A percentile compares a stretch with the other conserved stretches of the same genome.
phyloP scores from a whole-genome alignment of 2,888 invertebrate genomes.

The Coenonympha arcania region DNA sequence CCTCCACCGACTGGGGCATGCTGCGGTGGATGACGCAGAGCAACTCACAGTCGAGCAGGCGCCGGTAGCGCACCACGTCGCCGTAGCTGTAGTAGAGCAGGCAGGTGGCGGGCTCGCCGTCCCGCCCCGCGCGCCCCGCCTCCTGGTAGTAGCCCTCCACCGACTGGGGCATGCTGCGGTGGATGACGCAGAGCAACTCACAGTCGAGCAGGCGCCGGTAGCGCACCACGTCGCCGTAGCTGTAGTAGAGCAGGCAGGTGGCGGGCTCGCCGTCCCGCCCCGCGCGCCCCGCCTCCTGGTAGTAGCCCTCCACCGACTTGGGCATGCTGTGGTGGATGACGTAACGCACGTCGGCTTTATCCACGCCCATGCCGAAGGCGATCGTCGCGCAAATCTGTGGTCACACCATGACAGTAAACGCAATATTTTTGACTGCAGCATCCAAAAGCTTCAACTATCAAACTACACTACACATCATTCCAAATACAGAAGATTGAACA shows the following conservation, averaged over 20 bases:
- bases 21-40: conserved; percentile 93
- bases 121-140: conserved; percentile 96
- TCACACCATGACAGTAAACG: too few species aligned
- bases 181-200: conserved; percentile 84
- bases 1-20: conserved; percentile 95
- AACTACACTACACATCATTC: too few species aligned
- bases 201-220: conserved; percentile 80
- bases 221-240: conserved; percentile 84
- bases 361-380: conserved; percentile 99
- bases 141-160: conserved; percentile 99
- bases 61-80: conserved; percentile 82
- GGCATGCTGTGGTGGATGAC: conserved; percentile 95
- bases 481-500: too few species aligned
- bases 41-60: conserved; percentile 78
- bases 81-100: conserved; percentile 89
- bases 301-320: conserved; percentile 96
- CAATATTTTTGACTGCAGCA: too few species aligned
- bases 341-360: conserved; percentile 96
- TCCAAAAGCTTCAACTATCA: too few species aligned
- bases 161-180: conserved; percentile 94
- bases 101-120: conserved; percentile 88
- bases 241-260: conserved; percentile 90
- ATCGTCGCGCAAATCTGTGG: conserved; percentile 93
- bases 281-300: conserved; percentile 97
- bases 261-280: conserved; percentile 93